Base-by-base conservation (phyloP, 2,113 vertebrate genomes). In the Balaenoptera acutorostrata region DNA sequence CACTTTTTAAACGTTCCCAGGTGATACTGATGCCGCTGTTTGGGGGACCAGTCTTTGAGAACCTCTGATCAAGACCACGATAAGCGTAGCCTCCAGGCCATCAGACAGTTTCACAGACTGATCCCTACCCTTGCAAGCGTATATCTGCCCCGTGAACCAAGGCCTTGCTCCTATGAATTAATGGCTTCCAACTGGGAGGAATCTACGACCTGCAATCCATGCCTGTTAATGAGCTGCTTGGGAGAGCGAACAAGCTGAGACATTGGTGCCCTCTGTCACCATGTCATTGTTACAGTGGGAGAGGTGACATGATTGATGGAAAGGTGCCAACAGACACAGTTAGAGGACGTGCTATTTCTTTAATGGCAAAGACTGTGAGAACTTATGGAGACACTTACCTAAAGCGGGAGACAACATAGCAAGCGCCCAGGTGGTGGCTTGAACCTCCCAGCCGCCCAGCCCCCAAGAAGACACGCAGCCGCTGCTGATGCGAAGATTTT, bases 11-110 rank as follows among this genome's bases (percentile, higher is more conserved):
- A 61, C 41, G 21, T 82, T 93, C 9, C 46, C 41, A 68, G 27
- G 15, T 52, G 77, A 74, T 36, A 12, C 13, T 1, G 1, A 17
- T 46, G n/a, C 17, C 29, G 57, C 39, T 80, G 21, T 39, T 57
- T 15, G 20, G 85, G 39, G 64, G 68, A 41, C 15, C 23, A 41
- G 10, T n/a, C 20, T 78, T 77, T 44, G 27, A 61, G 64, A 84
- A 57, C 25, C 18, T 27, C 23, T 55, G 69, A 39, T 64, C 25
- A 66, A 68, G 59, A 61, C 5, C 0, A 0, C 0, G 3, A 0
- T 41, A 13, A 25, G 33, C 25, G 0, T 41, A 10, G 36, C 36
- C 25, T 64, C 61, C 29, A 44, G 59, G 21, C 27, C n/a, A 55
- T 11, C 33, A 44, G 31, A n/a, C 14, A 10, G 2, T 55, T 66